phyloP scores from a whole-genome alignment of 1,140 invertebrate genomes.

The Drosophila teissieri region DNA sequence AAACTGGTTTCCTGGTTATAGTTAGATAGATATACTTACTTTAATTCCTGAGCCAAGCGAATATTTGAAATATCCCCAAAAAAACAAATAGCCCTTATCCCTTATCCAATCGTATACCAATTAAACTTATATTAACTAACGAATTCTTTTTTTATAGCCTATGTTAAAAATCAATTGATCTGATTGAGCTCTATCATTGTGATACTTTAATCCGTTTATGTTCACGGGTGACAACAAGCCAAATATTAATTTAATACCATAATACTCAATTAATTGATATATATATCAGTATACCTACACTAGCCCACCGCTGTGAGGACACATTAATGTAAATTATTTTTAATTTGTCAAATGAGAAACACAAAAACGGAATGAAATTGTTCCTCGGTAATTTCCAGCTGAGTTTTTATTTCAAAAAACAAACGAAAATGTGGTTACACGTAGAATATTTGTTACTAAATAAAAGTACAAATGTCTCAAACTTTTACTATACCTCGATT shows the following conservation, averaged over 20 bases:
- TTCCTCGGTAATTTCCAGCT: slow-evolving; percentile 3
- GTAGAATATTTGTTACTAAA: background rate
- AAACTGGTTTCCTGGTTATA: too few relatives aligned
- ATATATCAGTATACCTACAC: slow-evolving; percentile 20
- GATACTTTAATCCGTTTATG: slow-evolving; percentile 57
- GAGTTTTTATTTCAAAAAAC: slow-evolving; percentile 29
- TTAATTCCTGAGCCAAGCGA: too few relatives aligned
- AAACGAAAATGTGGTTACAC: background rate
- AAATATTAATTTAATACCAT: slow-evolving; percentile 61
- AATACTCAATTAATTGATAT: slow-evolving; percentile 72
- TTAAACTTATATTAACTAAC: background rate
- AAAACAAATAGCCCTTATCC: too few relatives aligned
- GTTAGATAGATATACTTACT: too few relatives aligned
- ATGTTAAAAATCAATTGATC: slow-evolving; percentile 9
- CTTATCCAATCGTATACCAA: too few relatives aligned
- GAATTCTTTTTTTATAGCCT: background rate
- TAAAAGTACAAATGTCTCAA: background rate
- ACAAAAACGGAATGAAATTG: slow-evolving; percentile 54
- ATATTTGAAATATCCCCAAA: too few relatives aligned
- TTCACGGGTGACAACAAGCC: slow-evolving; percentile 36
- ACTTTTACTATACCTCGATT: background rate
- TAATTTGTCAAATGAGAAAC: slow-evolving; percentile 57
- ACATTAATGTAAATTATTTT: slow-evolving; percentile 73
- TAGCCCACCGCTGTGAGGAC: slow-evolving; percentile 17
- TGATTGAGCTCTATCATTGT: slow-evolving; percentile 20